These are phyloP conservation scores for Hypomecis punctinalis DNA, from an alignment of 2,888 invertebrate genomes.

Conservation along the genomic window DNA sequence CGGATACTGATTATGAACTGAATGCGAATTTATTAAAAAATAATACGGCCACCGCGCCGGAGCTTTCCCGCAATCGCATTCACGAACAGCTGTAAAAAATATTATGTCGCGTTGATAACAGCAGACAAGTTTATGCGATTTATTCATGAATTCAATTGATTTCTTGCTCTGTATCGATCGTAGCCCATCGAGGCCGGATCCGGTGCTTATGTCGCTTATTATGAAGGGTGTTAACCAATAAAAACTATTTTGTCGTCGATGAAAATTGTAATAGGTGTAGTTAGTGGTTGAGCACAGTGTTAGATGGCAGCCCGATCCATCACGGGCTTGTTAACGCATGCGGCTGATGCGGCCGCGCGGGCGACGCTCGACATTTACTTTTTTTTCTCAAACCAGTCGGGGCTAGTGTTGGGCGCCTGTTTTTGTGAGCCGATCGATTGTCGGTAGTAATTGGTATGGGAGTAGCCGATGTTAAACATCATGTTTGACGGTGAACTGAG, in stretches of 20 bases:
- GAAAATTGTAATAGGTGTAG: conserved; percentile 59
- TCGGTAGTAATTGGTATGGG: conserved; percentile 83
- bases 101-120: conserved; percentile 73
- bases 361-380: conserved; percentile 51
- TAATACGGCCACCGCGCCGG: conserved; percentile 55
- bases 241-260: conserved; percentile 60
- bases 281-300: conserved; percentile 59
- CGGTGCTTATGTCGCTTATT: conserved; percentile 44
- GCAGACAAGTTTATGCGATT: conserved; percentile 72
- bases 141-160: conserved; percentile 81
- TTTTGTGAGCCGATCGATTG: conserved; percentile 76
- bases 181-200: conserved; percentile 12
- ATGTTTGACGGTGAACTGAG: conserved; percentile 77
- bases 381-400: conserved; percentile 61
- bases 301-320: conserved; percentile 76
- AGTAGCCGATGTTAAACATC: conserved; percentile 82
- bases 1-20: conserved; percentile 68
- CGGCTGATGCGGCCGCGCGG: conserved; percentile 42
- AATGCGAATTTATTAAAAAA: conserved; percentile 75
- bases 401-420: conserved; percentile 71
- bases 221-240: conserved; percentile 58
- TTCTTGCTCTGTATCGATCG: conserved; percentile 66
- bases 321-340: conserved; percentile 79
- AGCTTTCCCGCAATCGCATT: conserved; percentile 63
- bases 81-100: conserved; percentile 70